Conservation (phyloP, 2,113 vertebrate genomes). For the Toxostoma redivivum region DNA sequence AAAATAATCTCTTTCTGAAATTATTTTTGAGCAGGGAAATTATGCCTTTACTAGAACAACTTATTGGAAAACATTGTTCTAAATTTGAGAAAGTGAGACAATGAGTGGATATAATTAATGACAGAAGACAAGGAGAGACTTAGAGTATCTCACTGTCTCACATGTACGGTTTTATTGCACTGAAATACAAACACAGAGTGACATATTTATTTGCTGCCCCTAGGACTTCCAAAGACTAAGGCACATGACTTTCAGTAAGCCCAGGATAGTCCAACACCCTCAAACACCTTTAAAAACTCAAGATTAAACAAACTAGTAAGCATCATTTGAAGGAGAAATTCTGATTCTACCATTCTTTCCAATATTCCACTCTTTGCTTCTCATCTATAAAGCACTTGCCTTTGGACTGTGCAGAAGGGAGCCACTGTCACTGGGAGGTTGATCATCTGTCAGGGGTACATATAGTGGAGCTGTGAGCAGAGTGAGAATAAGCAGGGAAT, state of each 20-base stretch:
- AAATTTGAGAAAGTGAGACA: background rate
- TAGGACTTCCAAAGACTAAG: background rate
- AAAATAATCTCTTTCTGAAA: background rate
- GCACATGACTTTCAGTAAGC: background rate
- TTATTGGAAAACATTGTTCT: background rate
- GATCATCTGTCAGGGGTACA: background rate
- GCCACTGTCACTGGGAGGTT: background rate
- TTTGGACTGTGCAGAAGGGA: background rate
- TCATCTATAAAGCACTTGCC: background rate
- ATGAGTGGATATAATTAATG: background rate
- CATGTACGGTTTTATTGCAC: background rate
- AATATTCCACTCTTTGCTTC: background rate
- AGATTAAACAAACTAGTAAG: background rate
- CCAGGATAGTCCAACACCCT: background rate
- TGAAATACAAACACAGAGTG: background rate
- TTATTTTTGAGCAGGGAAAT: background rate
- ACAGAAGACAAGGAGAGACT: background rate
- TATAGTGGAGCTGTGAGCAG: background rate
- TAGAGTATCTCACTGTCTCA: background rate
- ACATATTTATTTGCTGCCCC: background rate
- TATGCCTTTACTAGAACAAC: background rate
- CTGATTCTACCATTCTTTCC: background rate
- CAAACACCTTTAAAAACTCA: background rate
- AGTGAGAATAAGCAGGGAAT: background rate
- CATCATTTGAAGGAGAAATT: background rate